Percentiles rank a stretch among this genome's conserved stretches.
Evolutionary conservation across 1,140 invertebrate species (phyloP).

Genomic region (Drosophila kikkawai): DNA sequence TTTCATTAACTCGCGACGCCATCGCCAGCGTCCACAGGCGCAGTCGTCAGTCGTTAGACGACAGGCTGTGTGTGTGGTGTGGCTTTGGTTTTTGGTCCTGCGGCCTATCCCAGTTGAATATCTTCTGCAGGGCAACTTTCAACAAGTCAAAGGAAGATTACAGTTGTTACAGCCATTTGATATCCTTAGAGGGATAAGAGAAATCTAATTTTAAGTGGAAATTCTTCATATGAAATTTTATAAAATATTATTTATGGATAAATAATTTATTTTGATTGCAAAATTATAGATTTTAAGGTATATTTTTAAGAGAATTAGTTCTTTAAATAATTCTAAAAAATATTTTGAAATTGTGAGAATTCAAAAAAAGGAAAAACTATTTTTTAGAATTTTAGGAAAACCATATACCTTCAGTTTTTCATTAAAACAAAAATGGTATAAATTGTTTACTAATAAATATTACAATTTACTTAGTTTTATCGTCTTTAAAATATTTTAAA

Average conservation of each 20-base stretch:
- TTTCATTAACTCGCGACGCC: conserved; percentile 84
- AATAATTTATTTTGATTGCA: background rate
- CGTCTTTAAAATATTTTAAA: background rate
- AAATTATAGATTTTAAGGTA: background rate
- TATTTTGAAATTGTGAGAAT: background rate
- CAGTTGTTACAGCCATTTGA: background rate
- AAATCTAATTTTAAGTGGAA: too few relatives aligned
- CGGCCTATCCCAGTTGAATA: conserved; percentile 38
- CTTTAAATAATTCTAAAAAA: background rate
- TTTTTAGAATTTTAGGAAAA: background rate
- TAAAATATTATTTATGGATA: background rate
- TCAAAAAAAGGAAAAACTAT: too few relatives aligned
- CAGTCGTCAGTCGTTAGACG: conserved; percentile 22
- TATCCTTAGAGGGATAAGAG: conserved; percentile 7
- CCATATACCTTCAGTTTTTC: background rate
- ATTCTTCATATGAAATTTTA: background rate
- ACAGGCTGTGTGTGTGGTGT: conserved; percentile 33
- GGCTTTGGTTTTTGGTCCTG: conserved; percentile 30
- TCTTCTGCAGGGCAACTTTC: conserved; percentile 20
- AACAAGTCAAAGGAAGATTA: conserved; percentile 25
- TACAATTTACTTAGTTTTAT: background rate
- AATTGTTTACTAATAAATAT: background rate
- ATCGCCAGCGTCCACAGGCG: conserved; percentile 52
- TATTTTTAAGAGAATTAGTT: background rate
- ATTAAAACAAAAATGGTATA: background rate